Evolutionary conservation across 2,888 invertebrate species (phyloP).

Genomic region (Drosophila vallismaia): DNA sequence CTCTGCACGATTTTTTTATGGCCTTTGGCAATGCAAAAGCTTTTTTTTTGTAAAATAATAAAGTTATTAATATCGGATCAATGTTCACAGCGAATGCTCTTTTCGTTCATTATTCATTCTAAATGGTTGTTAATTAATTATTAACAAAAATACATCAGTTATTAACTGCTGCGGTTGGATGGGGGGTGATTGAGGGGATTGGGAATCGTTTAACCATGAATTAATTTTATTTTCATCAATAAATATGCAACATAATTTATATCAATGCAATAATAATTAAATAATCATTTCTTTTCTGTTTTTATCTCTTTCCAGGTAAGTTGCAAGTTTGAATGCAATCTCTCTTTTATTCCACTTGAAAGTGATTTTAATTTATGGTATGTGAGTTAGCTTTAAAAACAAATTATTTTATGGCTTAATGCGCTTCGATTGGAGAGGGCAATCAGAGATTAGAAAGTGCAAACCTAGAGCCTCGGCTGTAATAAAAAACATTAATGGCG

Average conservation of each 20-base stretch:
- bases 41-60: conserved; percentile 51
- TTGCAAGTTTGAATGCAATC: conserved; percentile 28
- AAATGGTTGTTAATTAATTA: conserved; percentile 45
- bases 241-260: conserved; percentile 12
- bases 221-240: conserved; percentile 21
- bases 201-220: conserved; percentile 20
- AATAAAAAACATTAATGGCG: conserved; percentile 12
- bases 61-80: conserved; percentile 64
- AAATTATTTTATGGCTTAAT: conserved; percentile 23
- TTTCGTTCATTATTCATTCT: conserved; percentile 14
- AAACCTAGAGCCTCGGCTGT: neutral
- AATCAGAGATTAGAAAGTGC: conserved; percentile 39
- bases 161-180: conserved; percentile 11
- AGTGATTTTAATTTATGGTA: conserved; percentile 52
- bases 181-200: no score
- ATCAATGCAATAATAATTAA: conserved; percentile 28
- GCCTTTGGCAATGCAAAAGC: no score
- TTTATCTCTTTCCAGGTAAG: conserved; percentile 65
- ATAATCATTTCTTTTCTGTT: conserved; percentile 7
- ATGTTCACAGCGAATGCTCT: conserved; percentile 16
- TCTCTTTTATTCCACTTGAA: conserved; percentile 10
- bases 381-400: conserved; percentile 37
- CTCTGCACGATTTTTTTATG: no score
- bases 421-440: conserved; percentile 1
- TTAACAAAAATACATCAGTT: conserved; percentile 37